Evolutionary conservation across 2,113 vertebrate species (phyloP), one percentile per base, ranked within the genome.

Genomic region (Neoarius graeffei): DNA sequence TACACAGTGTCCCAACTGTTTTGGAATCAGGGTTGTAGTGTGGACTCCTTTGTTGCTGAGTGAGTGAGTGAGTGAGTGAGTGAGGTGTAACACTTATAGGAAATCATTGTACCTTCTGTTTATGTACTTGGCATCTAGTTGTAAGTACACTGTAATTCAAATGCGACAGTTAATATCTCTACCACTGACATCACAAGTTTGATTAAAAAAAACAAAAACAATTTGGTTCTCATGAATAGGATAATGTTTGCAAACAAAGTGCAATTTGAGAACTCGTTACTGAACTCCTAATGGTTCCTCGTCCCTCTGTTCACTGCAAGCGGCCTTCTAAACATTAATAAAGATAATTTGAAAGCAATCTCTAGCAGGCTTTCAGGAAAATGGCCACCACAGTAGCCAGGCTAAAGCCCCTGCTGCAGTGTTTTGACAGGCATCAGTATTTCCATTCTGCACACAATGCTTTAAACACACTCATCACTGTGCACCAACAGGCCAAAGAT

Each of bases 221-320:
- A 20, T 77, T 54, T n/a, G 23, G 10, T 77, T 11, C 23, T n/a
- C n/a, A 52, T 52, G 23, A 85, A 86, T 9, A 86, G 54, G 20
- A 86, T 80, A 71, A 86, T 88, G 62, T 50, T 76, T 76, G 19
- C 42, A 13, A 57, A 79, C 54, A 76, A 85, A 62, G 11, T 69
- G 77, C 11, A 77, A 83, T 79, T 76, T 42, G n/a, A 71, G 35
- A 57, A 56, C 84, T 86, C 35, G 48, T 77, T 89, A 83, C 57
- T 14, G 52, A 20, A n/a, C 52, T 60, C 11, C 3, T 85, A 56
- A 85, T 60, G 71, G 57, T 77, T 56, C 54, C 67, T 67, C 27
- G 13, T 81, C 11, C 48, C 5, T 52, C 23, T 77, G 48, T n/a
- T 52, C 48, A 52, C 48, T n/a, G 8, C 67, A 76, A 35, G 59